A percentile compares a stretch with the other conserved stretches of the same genome.
phyloP scores from a whole-genome alignment of 2,113 vertebrate genomes.

The Gasterosteus aculeatus region DNA sequence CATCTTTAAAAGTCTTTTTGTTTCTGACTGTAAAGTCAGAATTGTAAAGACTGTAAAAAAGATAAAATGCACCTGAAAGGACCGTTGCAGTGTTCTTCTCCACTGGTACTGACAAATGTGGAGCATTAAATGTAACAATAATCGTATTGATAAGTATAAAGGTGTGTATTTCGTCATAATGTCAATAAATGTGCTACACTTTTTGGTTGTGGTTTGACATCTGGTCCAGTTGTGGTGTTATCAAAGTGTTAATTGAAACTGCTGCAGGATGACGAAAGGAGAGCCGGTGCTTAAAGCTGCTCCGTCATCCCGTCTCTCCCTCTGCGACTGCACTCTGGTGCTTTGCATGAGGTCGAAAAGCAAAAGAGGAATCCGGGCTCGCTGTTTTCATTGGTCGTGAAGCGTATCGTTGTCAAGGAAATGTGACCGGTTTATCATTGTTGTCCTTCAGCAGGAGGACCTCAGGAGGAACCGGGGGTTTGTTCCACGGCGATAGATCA shows the following conservation, averaged over 20 bases:
- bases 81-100: not conserved
- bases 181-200: not conserved
- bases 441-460: conserved; percentile 55
- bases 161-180: not conserved
- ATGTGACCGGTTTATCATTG: conserved; percentile 47
- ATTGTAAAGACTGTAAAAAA: too few species aligned
- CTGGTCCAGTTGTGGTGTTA: not conserved
- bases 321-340: conserved; percentile 9
- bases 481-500: conserved; percentile 53
- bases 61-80: too few species aligned
- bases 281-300: conserved; percentile 17
- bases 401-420: conserved; percentile 55
- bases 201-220: not conserved
- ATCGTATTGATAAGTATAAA: not conserved
- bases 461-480: conserved; percentile 36
- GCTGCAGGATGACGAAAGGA: conserved; percentile 14
- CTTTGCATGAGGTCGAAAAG: conserved; percentile 14
- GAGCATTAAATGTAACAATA: not conserved
- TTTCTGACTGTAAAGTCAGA: not conserved
- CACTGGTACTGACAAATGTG: not conserved
- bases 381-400: conserved; percentile 35
- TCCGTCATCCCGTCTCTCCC: conserved; percentile 23
- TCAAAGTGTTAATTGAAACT: conserved; percentile 8
- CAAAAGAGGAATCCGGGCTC: conserved; percentile 18
- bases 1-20: too few species aligned